A percentile compares a stretch with the other conserved stretches of the same genome.
Evolutionary conservation across 1,140 invertebrate genomes (phyloP).

Genomic region (silkworm (Bombyx mori)): DNA sequence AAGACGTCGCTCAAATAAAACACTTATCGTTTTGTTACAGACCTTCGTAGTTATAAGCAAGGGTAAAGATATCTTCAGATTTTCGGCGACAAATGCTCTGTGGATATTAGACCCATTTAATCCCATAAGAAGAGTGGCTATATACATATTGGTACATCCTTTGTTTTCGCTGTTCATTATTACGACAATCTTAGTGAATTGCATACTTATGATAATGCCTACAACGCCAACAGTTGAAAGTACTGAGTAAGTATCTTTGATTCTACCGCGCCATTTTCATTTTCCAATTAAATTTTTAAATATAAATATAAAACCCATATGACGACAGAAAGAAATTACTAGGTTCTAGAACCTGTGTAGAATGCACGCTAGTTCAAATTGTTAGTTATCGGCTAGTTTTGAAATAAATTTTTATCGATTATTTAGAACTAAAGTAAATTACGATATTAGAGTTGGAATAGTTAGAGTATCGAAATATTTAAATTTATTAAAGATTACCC

Average conservation of each 20-base stretch:
- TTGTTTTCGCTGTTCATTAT: constrained; percentile 98
- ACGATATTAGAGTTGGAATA: constrained; percentile 2
- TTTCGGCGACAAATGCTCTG: constrained; percentile 96
- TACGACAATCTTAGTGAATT: constrained; percentile 97
- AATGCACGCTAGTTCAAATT: constrained; percentile 67
- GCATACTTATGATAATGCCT: constrained; percentile 98
- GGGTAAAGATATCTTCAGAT: constrained; percentile 98
- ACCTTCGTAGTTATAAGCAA: constrained; percentile 98
- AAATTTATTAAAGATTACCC: too few species aligned
- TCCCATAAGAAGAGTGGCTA: constrained; percentile 95
- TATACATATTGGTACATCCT: constrained; percentile 98
- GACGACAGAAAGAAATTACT: constrained; percentile 3
- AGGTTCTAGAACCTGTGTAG: constrained; percentile 45
- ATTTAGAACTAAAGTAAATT: constrained; percentile 15
- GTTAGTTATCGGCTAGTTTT: constrained; percentile 56
- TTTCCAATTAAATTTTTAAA: too few species aligned
- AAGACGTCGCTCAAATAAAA: too few species aligned
- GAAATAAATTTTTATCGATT: constrained; percentile 29
- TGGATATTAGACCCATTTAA: constrained; percentile 97
- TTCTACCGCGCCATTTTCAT: too few species aligned
- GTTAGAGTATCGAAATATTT: too few species aligned
- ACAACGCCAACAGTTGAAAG: constrained; percentile 93
- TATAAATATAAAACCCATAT: constrained; percentile 3
- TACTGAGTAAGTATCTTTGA: constrained; percentile 89
- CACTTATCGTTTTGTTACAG: constrained; percentile 76